phyloP scores from a whole-genome alignment of 2,113 vertebrate genomes.

The Talpa occidentalis region DNA sequence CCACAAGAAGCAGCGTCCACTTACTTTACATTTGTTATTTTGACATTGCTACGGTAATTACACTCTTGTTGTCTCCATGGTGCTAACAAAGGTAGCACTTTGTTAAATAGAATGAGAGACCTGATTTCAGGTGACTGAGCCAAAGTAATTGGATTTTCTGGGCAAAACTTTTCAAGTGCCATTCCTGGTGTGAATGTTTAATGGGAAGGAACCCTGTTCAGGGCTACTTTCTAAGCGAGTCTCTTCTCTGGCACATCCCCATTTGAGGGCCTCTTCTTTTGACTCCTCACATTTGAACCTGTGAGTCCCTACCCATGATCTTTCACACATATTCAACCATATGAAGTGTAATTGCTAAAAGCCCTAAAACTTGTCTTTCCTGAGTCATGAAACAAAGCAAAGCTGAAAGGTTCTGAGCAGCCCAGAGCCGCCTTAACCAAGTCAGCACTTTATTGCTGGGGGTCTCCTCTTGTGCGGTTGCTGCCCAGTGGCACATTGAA shows the following conservation, averaged over 20 bases:
- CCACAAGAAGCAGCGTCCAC: not conserved
- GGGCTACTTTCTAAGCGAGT: not conserved
- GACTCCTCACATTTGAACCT: not conserved
- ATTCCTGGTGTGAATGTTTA: not conserved
- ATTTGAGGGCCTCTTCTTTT: not conserved
- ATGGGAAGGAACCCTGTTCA: not conserved
- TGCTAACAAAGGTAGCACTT: conserved; percentile 9
- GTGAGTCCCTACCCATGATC: not conserved
- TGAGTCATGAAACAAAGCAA: not conserved
- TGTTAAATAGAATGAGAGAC: not conserved
- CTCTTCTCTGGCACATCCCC: not conserved
- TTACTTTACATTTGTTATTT: conserved; percentile 49
- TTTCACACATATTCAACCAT: not conserved
- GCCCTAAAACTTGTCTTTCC: not conserved
- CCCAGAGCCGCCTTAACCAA: not conserved
- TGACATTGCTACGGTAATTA: not conserved
- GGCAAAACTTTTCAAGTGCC: conserved; percentile 14
- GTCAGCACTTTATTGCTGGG: not conserved
- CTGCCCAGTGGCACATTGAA: not conserved
- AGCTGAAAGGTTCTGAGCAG: not conserved
- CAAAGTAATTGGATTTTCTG: not conserved
- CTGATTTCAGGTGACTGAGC: not conserved
- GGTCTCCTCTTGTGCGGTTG: not conserved
- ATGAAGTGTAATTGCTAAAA: not conserved
- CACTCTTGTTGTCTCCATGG: not conserved